A percentile compares a stretch with the other conserved stretches of the same genome.
Conservation (phyloP, 2,113 vertebrate genomes). For the Chroicocephalus ridibundus region DNA sequence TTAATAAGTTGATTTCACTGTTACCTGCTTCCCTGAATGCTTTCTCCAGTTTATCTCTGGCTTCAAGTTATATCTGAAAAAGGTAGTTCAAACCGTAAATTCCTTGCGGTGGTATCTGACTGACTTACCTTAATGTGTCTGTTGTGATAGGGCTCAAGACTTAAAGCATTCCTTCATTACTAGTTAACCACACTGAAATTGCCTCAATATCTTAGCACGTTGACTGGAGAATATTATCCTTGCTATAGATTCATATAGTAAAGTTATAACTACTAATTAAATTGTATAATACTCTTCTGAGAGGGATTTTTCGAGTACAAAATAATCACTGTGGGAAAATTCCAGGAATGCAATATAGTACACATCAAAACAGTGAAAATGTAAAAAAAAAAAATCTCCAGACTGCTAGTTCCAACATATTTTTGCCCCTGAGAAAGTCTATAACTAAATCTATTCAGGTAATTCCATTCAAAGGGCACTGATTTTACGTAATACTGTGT, state of each 20-base stretch:
- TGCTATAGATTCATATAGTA: background rate
- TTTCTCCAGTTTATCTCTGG: background rate
- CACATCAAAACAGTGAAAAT: background rate
- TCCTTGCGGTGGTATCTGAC: background rate
- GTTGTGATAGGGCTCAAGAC: background rate
- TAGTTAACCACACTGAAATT: conserved; percentile 5
- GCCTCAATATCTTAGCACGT: background rate
- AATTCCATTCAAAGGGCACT: background rate
- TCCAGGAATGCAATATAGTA: background rate
- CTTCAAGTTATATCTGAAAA: background rate
- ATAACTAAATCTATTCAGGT: background rate
- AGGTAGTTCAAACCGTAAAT: background rate
- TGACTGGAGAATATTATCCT: background rate
- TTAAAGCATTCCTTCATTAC: background rate
- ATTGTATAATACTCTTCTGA: background rate
- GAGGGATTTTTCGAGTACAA: background rate
- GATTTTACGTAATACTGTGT: background rate
- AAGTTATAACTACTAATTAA: conserved; percentile 20
- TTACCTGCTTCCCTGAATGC: background rate
- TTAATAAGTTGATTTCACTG: background rate
- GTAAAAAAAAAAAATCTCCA: background rate
- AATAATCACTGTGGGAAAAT: background rate
- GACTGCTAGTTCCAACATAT: background rate
- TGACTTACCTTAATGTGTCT: background rate
- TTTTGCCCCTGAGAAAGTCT: background rate